A percentile compares a stretch with the other conserved stretches of the same genome.
Conservation (phyloP, 2,797 vertebrate genomes). For the Selene dorsalis region DNA sequence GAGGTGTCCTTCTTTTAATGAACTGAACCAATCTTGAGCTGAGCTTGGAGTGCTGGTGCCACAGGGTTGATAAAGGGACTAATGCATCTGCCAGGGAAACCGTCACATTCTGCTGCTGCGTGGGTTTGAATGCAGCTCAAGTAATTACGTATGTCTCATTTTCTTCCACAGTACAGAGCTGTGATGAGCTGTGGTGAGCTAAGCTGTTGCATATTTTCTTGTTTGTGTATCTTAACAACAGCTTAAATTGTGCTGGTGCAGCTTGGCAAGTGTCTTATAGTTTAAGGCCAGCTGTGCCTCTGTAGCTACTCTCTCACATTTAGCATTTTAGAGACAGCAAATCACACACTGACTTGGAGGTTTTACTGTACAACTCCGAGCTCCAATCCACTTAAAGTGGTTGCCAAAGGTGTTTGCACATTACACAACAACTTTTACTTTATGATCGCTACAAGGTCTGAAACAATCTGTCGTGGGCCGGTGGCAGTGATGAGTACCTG, state of each 20-base stretch:
- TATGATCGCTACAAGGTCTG: constrained; percentile 19
- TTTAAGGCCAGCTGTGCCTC: constrained; percentile 47
- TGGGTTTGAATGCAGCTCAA: constrained; percentile 64
- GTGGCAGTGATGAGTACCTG: constrained; percentile 1
- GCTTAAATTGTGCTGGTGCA: constrained; percentile 38
- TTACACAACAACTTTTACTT: constrained; percentile 32
- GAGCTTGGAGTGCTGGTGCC: constrained; percentile 47
- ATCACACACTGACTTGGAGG: constrained; percentile 24
- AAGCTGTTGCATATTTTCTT: constrained; percentile 39
- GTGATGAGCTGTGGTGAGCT: constrained; percentile 52
- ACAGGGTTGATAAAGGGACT: constrained; percentile 59
- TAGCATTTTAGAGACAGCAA: constrained; percentile 35
- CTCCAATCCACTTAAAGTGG: constrained; percentile 21
- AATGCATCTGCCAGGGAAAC: constrained; percentile 53
- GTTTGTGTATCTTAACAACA: constrained; percentile 49
- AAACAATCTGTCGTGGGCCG: constrained; percentile 25
- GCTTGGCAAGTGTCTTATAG: constrained; percentile 33
- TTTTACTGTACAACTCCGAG: constrained; percentile 13
- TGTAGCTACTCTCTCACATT: constrained; percentile 31
- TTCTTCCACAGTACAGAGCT: constrained; percentile 39
- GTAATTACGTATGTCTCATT: constrained; percentile 60
- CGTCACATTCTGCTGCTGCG: constrained; percentile 53
- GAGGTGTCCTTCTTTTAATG: constrained; percentile 65
- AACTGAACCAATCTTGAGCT: constrained; percentile 62
- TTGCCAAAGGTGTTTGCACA: constrained; percentile 16